Conservation (phyloP, 2,888 invertebrate genomes). For the Ametastegia equiseti region DNA sequence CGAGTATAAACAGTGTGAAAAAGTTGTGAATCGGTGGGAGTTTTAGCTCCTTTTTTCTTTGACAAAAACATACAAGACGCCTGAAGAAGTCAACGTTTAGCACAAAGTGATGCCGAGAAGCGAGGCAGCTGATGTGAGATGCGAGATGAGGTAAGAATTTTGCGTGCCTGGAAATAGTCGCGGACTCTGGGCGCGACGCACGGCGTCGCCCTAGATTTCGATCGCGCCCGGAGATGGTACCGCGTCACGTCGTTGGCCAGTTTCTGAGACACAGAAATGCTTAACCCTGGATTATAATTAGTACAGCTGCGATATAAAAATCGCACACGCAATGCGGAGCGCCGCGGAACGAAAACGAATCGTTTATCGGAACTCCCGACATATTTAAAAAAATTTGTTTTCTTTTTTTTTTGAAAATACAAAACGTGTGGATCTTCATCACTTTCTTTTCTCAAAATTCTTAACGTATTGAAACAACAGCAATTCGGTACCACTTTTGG, state of each 20-base stretch:
- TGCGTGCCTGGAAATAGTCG: conserved; percentile 44
- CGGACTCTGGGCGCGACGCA: not conserved
- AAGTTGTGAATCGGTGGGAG: not conserved
- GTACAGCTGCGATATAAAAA: not conserved
- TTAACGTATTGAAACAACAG: no score
- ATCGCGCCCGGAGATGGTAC: not conserved
- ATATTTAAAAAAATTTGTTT: not conserved
- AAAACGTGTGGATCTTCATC: no score
- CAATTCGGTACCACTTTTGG: not conserved
- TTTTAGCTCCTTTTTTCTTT: not conserved
- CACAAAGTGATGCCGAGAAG: not conserved
- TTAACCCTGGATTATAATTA: conserved; percentile 34
- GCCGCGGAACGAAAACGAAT: not conserved
- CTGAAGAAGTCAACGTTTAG: not conserved
- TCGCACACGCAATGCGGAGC: not conserved
- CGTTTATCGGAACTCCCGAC: no score
- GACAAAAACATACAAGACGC: not conserved
- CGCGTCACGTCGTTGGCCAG: not conserved
- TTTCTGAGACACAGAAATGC: not conserved
- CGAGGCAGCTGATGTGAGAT: not conserved
- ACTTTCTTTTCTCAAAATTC: not conserved
- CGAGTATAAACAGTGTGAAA: not conserved
- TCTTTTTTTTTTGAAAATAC: not conserved
- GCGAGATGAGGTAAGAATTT: conserved; percentile 12
- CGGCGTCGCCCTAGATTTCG: conserved; percentile 35